Evolutionary conservation across 2,797 vertebrate genomes (phyloP).

Genomic region (Parauchenoglanis punctatus): DNA sequence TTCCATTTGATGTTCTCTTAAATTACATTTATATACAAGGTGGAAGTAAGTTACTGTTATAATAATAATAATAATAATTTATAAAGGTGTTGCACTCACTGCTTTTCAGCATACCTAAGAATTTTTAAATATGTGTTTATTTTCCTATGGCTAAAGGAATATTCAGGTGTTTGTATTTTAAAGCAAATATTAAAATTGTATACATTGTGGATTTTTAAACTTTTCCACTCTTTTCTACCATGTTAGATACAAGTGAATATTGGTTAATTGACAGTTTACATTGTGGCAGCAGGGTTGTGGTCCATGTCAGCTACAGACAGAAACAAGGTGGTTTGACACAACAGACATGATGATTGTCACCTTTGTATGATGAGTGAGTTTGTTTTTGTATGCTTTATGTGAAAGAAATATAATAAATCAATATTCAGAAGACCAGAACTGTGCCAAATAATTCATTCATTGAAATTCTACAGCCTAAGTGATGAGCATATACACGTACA

Average conservation of each 20-base stretch:
- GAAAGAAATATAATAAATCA: not conserved
- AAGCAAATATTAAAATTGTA: not conserved
- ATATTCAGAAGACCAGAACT: not conserved
- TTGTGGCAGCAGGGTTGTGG: not conserved
- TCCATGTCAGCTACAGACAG: not conserved
- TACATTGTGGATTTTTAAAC: not conserved
- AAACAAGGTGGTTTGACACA: not conserved
- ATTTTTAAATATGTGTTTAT: not conserved
- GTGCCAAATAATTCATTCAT: not conserved
- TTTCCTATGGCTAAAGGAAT: not conserved
- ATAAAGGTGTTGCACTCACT: not conserved
- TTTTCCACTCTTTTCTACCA: not conserved
- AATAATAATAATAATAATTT: not conserved
- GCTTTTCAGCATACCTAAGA: not conserved
- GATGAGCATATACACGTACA: too few relatives aligned
- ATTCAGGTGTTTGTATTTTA: constrained; percentile 7
- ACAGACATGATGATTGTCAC: not conserved
- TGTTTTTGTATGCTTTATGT: not conserved
- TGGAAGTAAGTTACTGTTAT: too few relatives aligned
- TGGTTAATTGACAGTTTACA: not conserved
- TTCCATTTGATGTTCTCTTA: not conserved
- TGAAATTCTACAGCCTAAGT: too few relatives aligned
- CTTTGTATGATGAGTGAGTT: not conserved
- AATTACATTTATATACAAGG: not conserved
- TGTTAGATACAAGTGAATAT: not conserved